Evolutionary conservation across 2,888 invertebrate species (phyloP).

Genomic region (Maniola hyperantus): DNA sequence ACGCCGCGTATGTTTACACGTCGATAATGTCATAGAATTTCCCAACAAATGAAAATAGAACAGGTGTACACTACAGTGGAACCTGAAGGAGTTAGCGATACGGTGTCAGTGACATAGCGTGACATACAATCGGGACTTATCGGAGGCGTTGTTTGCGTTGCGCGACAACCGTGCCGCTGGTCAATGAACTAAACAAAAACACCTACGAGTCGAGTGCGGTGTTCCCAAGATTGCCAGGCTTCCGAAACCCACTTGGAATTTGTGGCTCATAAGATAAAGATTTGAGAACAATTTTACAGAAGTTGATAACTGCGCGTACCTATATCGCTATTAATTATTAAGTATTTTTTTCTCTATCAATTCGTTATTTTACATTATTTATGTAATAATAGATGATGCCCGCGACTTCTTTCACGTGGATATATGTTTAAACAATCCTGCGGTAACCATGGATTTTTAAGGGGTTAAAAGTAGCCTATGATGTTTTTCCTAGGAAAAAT

Average conservation of each 20-base stretch:
- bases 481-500: no score
- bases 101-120: slow-evolving; percentile 71
- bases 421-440: no score
- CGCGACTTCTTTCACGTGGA: no score
- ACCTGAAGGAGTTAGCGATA: slow-evolving; percentile 43
- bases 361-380: no score
- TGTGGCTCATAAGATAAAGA: not conserved
- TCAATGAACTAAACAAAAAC: slow-evolving; percentile 82
- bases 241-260: slow-evolving; percentile 4
- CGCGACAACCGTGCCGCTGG: slow-evolving; percentile 61
- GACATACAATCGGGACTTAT: slow-evolving; percentile 77
- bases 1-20: slow-evolving; percentile 4
- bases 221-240: slow-evolving; percentile 6
- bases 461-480: no score
- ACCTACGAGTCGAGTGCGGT: slow-evolving; percentile 56
- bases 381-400: no score
- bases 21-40: slow-evolving; percentile 11
- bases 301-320: not conserved
- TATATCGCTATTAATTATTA: no score
- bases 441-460: no score
- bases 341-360: no score
- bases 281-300: not conserved
- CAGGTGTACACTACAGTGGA: slow-evolving; percentile 26
- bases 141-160: slow-evolving; percentile 77
- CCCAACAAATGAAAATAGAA: slow-evolving; percentile 27